Evolutionary conservation across 2,113 vertebrate species (phyloP).

Genomic region (Origma solitaria): DNA sequence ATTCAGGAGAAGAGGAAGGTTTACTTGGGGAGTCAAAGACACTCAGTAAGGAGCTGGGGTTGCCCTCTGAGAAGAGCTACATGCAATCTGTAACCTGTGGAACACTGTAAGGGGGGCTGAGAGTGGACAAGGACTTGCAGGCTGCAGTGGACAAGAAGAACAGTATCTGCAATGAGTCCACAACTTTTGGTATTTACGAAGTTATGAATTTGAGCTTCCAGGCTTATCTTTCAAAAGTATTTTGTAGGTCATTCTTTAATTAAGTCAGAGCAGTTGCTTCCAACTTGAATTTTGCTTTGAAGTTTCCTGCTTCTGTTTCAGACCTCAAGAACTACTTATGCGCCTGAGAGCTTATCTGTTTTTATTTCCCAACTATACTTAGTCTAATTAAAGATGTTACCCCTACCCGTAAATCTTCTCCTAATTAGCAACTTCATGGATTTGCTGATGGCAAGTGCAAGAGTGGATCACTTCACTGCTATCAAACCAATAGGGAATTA

Average conservation of each 20-base stretch:
- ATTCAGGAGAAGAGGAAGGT: background rate
- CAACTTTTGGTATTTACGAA: background rate
- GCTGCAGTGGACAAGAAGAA: background rate
- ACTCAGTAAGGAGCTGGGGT: background rate
- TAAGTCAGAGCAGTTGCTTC: constrained; percentile 39
- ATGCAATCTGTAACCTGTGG: background rate
- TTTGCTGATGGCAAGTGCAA: constrained; percentile 50
- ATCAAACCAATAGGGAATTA: background rate
- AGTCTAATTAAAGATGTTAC: constrained; percentile 54
- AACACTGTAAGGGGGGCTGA: background rate
- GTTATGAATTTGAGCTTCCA: background rate
- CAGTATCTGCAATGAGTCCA: background rate
- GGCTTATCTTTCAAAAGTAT: background rate
- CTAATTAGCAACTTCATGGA: constrained; percentile 52
- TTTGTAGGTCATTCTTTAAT: constrained; percentile 55
- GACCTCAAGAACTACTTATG: constrained; percentile 7
- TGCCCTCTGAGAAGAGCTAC: background rate
- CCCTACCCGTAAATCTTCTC: constrained; percentile 54
- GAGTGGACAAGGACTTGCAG: background rate
- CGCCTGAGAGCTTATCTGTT: constrained; percentile 37
- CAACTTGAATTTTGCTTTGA: constrained; percentile 56
- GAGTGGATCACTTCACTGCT: constrained; percentile 19
- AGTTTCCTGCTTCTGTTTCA: constrained; percentile 34
- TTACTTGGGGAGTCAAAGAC: background rate
- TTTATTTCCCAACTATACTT: constrained; percentile 1